phyloP scores from a whole-genome alignment of 2,888 invertebrate species.

The Limulus polyphemus region DNA sequence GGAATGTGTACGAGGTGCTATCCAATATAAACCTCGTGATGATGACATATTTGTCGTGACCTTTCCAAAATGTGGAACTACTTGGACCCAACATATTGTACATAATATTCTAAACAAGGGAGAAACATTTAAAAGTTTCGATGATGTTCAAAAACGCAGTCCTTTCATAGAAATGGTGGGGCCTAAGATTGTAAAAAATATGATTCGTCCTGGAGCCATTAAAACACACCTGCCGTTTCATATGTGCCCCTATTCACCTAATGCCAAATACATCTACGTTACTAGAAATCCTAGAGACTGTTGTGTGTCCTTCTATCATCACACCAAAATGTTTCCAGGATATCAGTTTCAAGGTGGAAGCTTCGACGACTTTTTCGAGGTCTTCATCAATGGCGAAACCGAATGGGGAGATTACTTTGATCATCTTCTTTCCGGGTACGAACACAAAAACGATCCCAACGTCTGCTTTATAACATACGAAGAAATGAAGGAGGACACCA shows the following conservation, averaged over 20 bases:
- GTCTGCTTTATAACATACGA: slow-evolving; percentile 37
- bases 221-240: slow-evolving; percentile 30
- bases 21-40: slow-evolving; percentile 5
- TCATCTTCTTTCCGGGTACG: slow-evolving; percentile 19
- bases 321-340: slow-evolving; percentile 18
- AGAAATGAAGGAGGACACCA: slow-evolving; percentile 33
- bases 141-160: not conserved
- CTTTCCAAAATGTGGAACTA: slow-evolving; percentile 16
- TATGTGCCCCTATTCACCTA: slow-evolving; percentile 8
- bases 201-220: slow-evolving; percentile 7
- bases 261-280: slow-evolving; percentile 33
- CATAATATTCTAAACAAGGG: slow-evolving; percentile 7
- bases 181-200: not conserved
- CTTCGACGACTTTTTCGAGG: slow-evolving; percentile 35
- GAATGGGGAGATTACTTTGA: slow-evolving; percentile 23
- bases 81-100: slow-evolving; percentile 10
- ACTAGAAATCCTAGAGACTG: slow-evolving; percentile 39
- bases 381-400: slow-evolving; percentile 36
- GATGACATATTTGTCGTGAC: slow-evolving; percentile 13
- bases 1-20: not conserved
- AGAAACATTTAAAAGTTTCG: not conserved
- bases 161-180: slow-evolving; percentile 6
- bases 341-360: slow-evolving; percentile 16
- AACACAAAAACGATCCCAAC: slow-evolving; percentile 29
- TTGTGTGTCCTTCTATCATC: slow-evolving; percentile 32